phyloP scores from a whole-genome alignment of 2,888 invertebrate genomes.

The Chrysolina haemoptera region DNA sequence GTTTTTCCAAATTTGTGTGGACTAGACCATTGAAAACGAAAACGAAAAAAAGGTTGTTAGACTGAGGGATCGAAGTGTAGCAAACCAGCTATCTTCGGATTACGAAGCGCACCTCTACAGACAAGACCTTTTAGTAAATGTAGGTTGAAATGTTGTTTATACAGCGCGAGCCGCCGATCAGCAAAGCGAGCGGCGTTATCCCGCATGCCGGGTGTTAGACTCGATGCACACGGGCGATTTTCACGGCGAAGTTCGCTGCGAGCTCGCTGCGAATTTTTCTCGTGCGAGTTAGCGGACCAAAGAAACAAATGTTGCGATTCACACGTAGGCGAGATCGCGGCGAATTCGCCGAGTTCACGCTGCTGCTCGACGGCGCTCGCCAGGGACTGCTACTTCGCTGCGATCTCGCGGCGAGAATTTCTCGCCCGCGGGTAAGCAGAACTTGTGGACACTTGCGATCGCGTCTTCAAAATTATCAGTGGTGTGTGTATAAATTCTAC shows the following conservation, averaged over 20 bases:
- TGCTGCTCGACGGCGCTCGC: constrained; percentile 14
- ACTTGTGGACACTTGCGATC: constrained; percentile 14
- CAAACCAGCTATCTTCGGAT: too few species aligned
- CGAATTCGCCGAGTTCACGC: constrained; percentile 24
- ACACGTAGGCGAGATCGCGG: constrained; percentile 13
- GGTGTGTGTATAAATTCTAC: background rate
- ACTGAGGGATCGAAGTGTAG: too few species aligned
- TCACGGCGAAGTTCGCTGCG: constrained; percentile 23
- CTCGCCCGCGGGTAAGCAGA: constrained; percentile 8
- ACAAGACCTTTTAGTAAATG: too few species aligned
- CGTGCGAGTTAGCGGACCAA: constrained; percentile 29
- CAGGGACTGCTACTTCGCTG: constrained; percentile 15
- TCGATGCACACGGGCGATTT: constrained; percentile 24
- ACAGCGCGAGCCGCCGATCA: too few species aligned
- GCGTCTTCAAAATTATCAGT: constrained; percentile 6
- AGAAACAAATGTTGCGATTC: constrained; percentile 29
- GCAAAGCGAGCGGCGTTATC: too few species aligned
- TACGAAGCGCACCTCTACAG: too few species aligned
- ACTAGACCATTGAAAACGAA: too few species aligned
- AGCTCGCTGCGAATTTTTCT: constrained; percentile 27
- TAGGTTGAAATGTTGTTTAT: too few species aligned
- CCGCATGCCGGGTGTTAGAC: too few species aligned
- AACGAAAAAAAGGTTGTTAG: too few species aligned
- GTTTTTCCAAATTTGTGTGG: too few species aligned
- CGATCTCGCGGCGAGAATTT: constrained; percentile 13